Evolutionary conservation across 1,140 invertebrate genomes (phyloP), one percentile per base, ranked within the genome.

Genomic region (Pachypeltis micranthus): DNA sequence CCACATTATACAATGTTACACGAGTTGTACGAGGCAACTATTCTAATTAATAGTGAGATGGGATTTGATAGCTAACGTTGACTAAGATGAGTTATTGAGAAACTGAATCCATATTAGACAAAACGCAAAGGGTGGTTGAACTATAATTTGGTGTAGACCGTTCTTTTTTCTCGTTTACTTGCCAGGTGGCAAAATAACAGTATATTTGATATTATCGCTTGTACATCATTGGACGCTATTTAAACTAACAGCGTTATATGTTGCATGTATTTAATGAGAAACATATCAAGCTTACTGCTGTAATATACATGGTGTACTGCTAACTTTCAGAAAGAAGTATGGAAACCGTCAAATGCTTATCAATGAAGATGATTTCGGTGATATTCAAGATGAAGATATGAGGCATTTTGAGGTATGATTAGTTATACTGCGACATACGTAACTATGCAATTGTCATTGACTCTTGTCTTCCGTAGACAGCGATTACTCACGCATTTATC

Each of bases 391-490:
- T 61, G 51, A 56, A 51, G 62, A 63, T 26, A 29, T 69, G 57
- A 56, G 56, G 25, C 59, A 69, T 65, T 69, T 69, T 67, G 68
- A 69, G 68, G 68, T 69, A 63, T 25, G 14, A n/a, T 55, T 26
- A 51, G 26, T 19, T 47, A 14, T n/a, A n/a, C n/a, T n/a, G n/a
- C n/a, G n/a, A n/a, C n/a, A n/a, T n/a, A n/a, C n/a, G n/a, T n/a
- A n/a, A n/a, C n/a, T n/a, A n/a, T n/a, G n/a, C n/a, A n/a, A n/a
- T n/a, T n/a, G n/a, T n/a, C n/a, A n/a, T n/a, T n/a, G n/a, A n/a
- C n/a, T n/a, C n/a, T n/a, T n/a, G n/a, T n/a, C n/a, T n/a, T n/a
- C n/a, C n/a, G n/a, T n/a, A n/a, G n/a, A n/a, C n/a, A n/a, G n/a
- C 21, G 31, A 19, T 24, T 54, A 54, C 7, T n/a, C 51, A 54